Evolutionary conservation across 2,888 invertebrate species (phyloP), one percentile per base, ranked within the genome.

Genomic region (Bedellia somnulentella): DNA sequence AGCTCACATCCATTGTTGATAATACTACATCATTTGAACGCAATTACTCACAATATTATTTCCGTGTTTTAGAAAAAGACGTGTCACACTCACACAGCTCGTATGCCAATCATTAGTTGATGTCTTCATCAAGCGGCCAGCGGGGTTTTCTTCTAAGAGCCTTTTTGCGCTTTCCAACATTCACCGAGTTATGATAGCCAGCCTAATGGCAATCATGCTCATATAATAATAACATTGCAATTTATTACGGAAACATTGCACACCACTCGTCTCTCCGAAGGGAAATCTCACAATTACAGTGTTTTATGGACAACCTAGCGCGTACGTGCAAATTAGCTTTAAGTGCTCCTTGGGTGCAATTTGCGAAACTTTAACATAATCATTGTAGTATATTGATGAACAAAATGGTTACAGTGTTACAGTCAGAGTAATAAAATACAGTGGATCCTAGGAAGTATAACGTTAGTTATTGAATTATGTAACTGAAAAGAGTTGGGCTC

Each of bases 111-210:
- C 21, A 21, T 21, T 14, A 10, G 10, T 11, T 30, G 34, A 36
- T 30, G 30, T 32, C 36, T 36, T 34, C 36, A 36, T 36, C 33
- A 32, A 17, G 14, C 30, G 14, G 18, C 25, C 24, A 33, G 25
- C 30, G 21, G 30, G 27, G 26, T 27, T 32, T 27, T 9, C 12
- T n/a, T 4, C 49, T 57, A 56, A 52, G 43, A 41, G 42, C 40
- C 49, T 55, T 55, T 53, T 53, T 54, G 49, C 45, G 35, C 32
- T 35, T 31, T 37, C 37, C 30, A 28, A 15, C 29, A 22, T 10
- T 29, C 29, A 14, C 9, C 21, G 14, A 15, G 13, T 22, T 21
- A 14, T 18, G 30, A 25, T 30, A 16, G 30, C 30, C 24, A 15
- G 11, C 29, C 14, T 30, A 25, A 25, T 30, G 30, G 30, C 25